Evolutionary conservation across 2,888 invertebrate genomes (phyloP).

Genomic region (Phengaris arion): DNA sequence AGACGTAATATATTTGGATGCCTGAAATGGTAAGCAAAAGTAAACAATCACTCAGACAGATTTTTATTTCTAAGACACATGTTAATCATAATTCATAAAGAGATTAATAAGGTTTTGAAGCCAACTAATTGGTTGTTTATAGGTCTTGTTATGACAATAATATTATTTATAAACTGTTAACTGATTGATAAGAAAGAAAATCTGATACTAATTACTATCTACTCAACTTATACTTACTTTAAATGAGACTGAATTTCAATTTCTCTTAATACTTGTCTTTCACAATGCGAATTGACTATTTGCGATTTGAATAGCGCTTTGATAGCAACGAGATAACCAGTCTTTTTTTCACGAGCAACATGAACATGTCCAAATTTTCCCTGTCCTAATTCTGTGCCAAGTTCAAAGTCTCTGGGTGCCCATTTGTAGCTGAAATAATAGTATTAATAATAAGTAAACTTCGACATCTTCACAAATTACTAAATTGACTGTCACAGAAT

Average conservation of each 20-base stretch:
- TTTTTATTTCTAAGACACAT: background rate
- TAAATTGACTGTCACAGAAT: background rate
- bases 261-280: constrained; percentile 92
- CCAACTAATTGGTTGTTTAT: background rate
- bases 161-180: background rate
- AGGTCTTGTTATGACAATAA: background rate
- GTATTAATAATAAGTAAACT: background rate
- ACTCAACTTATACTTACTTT: constrained; percentile 64
- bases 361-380: constrained; percentile 97
- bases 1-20: constrained; percentile 93
- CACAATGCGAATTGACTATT: constrained; percentile 85
- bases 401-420: constrained; percentile 90
- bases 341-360: constrained; percentile 89
- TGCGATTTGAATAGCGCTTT: constrained; percentile 92
- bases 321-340: constrained; percentile 88
- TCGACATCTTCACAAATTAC: background rate
- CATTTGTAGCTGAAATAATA: constrained; percentile 81
- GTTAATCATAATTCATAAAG: background rate
- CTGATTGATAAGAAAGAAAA: too few species aligned
- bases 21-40: constrained; percentile 62
- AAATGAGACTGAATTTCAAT: constrained; percentile 95
- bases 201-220: background rate
- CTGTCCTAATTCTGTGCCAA: constrained; percentile 91
- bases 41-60: background rate
- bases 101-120: background rate